Conservation (phyloP, 2,888 invertebrate genomes). For the Ichneumoninae sp. region DNA sequence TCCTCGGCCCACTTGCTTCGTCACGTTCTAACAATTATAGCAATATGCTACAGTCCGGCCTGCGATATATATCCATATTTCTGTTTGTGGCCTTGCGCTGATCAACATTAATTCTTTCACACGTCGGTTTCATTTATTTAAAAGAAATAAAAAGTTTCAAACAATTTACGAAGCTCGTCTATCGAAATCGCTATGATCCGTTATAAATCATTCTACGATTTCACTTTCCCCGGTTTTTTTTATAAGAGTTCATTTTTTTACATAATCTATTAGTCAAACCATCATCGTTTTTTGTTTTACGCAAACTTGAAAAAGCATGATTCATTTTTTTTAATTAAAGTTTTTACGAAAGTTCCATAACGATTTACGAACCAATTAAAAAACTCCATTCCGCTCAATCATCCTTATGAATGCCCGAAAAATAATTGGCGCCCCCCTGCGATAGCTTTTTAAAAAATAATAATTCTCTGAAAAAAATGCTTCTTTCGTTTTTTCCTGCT, state of each 20-base stretch:
- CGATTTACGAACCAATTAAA: neutral
- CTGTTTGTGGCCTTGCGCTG: neutral
- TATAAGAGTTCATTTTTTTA: neutral
- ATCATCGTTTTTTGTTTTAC: neutral
- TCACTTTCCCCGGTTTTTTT: neutral
- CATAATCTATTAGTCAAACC: neutral
- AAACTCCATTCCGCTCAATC: neutral
- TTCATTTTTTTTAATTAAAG: neutral
- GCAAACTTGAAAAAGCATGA: neutral
- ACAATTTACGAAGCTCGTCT: neutral
- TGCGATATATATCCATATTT: conserved; percentile 25
- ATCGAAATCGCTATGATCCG: neutral
- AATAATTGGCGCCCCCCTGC: neutral
- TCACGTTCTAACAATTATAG: conserved; percentile 57
- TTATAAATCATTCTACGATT: neutral
- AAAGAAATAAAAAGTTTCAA: neutral
- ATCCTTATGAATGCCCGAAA: neutral
- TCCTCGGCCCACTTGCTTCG: conserved; percentile 49
- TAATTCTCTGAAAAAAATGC: neutral
- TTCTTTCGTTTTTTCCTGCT: neutral
- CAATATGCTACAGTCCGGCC: neutral
- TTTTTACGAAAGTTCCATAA: neutral
- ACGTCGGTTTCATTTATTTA: neutral
- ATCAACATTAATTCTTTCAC: neutral
- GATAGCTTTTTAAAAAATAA: neutral